Percentiles rank a stretch among this genome's conserved stretches.
phyloP scores from a whole-genome alignment of 1,140 invertebrate genomes.

The Brachionus sp. region DNA sequence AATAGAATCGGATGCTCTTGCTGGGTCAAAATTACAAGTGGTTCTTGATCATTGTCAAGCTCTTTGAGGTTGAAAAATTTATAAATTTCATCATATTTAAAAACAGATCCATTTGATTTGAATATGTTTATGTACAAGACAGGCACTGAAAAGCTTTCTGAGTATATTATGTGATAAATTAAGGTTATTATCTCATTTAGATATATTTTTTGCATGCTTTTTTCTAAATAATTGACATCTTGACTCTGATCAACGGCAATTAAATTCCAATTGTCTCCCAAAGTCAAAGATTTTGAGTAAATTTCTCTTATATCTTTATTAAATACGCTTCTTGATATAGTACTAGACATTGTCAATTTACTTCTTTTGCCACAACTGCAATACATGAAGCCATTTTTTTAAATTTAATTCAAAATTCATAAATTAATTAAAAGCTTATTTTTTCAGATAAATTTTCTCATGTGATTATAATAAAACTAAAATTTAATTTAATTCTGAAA shows the following conservation, averaged over 20 bases:
- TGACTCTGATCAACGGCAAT: not conserved
- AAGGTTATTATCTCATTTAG: constrained; percentile 30
- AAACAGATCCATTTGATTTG: constrained; percentile 52
- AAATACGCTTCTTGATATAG: constrained; percentile 22
- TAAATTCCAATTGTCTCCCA: constrained; percentile 14
- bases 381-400: constrained; percentile 41
- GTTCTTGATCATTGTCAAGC: not conserved
- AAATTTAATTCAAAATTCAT: not conserved
- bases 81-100: constrained; percentile 51
- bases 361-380: constrained; percentile 45
- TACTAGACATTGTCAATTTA: constrained; percentile 1
- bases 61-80: constrained; percentile 53
- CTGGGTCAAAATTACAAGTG: not conserved
- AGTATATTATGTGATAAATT: constrained; percentile 62
- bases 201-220: not conserved
- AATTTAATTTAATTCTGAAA: not conserved
- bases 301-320: constrained; percentile 14
- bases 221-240: constrained; percentile 30
- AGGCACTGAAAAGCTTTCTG: constrained; percentile 63
- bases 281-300: not conserved
- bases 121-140: constrained; percentile 64
- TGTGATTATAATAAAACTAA: not conserved
- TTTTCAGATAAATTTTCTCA: not conserved
- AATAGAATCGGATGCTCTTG: constrained; percentile 55
- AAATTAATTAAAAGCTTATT: not conserved